Percentiles rank a stretch among this genome's conserved stretches.
Conservation (phyloP, 2,888 invertebrate genomes). For the Tipula vernalis region DNA sequence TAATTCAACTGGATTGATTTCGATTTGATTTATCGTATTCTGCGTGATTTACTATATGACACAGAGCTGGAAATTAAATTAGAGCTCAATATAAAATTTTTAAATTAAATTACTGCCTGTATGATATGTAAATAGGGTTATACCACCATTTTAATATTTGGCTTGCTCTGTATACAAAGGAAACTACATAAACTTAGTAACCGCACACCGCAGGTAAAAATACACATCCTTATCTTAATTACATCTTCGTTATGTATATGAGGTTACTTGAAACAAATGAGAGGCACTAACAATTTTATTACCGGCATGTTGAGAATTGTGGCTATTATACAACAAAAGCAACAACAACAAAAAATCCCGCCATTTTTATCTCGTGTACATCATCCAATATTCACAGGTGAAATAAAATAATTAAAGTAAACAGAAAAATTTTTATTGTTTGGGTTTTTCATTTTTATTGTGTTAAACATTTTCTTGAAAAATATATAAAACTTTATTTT, state of each 20-base stretch:
- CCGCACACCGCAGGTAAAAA: not conserved
- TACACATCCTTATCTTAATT: not conserved
- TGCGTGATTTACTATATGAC: not conserved
- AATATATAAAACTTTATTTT: not conserved
- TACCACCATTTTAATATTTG: not conserved
- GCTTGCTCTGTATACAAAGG: not conserved
- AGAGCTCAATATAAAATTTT: not conserved
- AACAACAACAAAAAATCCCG: not conserved
- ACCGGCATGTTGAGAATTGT: not conserved
- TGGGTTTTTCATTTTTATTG: not conserved
- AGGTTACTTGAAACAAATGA: not conserved
- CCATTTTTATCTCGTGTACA: not conserved
- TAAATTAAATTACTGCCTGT: not conserved
- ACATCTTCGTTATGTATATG: not conserved
- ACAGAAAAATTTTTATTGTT: not conserved
- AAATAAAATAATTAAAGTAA: not conserved
- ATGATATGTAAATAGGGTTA: not conserved
- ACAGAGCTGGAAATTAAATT: not conserved
- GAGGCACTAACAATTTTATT: not conserved
- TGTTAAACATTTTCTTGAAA: not conserved
- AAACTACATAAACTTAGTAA: too few species aligned
- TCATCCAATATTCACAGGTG: not conserved
- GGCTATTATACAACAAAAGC: not conserved
- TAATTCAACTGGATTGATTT: not conserved
- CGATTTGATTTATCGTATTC: not conserved